Base-by-base conservation (phyloP, 2,113 vertebrate genomes). In the Sinocyclocheilus grahami region DNA sequence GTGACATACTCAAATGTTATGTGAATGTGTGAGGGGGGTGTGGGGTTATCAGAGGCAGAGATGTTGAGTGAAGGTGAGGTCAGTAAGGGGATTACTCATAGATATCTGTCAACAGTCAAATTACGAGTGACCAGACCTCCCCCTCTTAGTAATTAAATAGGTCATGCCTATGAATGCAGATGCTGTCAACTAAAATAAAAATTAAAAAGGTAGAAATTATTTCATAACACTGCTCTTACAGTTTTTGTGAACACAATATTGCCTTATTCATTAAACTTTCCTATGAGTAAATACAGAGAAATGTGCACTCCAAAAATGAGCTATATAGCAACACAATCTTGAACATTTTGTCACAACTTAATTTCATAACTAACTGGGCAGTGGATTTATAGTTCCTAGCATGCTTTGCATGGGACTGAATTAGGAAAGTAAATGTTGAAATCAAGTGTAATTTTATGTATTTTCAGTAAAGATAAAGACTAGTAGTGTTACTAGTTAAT, bases 51-150 rank as follows among this genome's bases (percentile, higher is more conserved):
- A 82, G 46, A 71, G 62, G 10, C 46, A 82, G 88, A 89, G 82
- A 60, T 87, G 76, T 58, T n/a, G 46, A 89, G 90, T 88, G 89
- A 94, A 89, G 89, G 89, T 88, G 90, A 92, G 93, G 94, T 95
- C 93, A 94, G 91, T 88, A 89, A 90, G 88, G 90, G 84, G 89
- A 93, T 94, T 90, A 92, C 90, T 94, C 93, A 93, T 86, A 86
- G 89, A 90, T 86, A 87, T 89, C 86, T 89, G 91, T 93, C 92
- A 93, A 88, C 75, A 83, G 87, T 86, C 65, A 89, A 87, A 93
- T 92, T 90, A 93, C 37, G 84, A 79, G 82, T 86, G 86, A 90
- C 37, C 46, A 42, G 16, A 60, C 3, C 10, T 24, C 62, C 60
- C 24, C 53, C 55, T 80, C 86, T 89, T 91, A 92, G 92, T 94